Evolutionary conservation across 2,797 vertebrate genomes (phyloP).

Genomic region (Poeciliopsis infans): DNA sequence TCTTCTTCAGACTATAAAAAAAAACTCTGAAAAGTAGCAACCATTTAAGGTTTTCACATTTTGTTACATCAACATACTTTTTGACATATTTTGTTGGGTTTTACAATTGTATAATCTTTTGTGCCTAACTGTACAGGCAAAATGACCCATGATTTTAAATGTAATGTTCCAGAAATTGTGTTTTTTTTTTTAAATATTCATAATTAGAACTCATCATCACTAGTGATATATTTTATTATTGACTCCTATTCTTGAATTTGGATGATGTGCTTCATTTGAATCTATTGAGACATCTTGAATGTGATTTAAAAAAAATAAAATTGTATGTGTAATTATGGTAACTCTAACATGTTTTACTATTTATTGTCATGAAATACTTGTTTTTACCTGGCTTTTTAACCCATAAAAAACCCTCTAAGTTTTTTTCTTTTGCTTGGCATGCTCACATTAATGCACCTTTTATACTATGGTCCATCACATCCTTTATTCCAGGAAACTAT

Average conservation of each 20-base stretch:
- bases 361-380: background rate
- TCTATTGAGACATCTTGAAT: background rate
- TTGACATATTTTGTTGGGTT: background rate
- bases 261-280: background rate
- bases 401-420: background rate
- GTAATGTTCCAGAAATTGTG: background rate
- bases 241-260: background rate
- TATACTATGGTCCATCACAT: background rate
- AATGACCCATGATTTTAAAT: background rate
- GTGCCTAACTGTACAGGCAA: background rate
- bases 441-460: background rate
- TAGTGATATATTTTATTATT: background rate
- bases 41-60: background rate
- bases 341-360: background rate
- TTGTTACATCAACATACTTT: background rate
- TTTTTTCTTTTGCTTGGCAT: background rate
- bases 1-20: background rate
- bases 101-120: background rate
- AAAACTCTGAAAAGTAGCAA: background rate
- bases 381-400: background rate
- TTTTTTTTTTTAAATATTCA: background rate
- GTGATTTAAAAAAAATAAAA: too few relatives aligned
- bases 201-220: background rate
- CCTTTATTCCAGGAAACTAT: background rate
- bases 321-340: background rate